Conservation (phyloP, 30 jellyfish, hydroid and myxozoan genomes). For the Mastigias papua region DNA sequence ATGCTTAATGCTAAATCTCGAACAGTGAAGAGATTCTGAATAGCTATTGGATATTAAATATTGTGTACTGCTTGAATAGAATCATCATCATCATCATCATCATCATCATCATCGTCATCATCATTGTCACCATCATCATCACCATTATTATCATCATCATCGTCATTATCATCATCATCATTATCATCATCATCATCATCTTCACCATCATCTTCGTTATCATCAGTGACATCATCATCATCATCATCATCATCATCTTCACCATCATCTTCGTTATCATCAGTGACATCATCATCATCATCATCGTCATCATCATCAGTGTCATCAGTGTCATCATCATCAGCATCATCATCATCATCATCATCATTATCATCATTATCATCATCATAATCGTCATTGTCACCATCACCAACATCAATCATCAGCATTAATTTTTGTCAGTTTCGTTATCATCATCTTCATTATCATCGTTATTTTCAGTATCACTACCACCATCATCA, state of each 20-base stretch:
- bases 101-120: neutral
- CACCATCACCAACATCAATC: slow-evolving; percentile 14
- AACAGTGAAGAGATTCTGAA: too few relatives aligned
- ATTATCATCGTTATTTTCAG: too few relatives aligned
- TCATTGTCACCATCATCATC: neutral
- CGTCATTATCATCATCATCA: neutral
- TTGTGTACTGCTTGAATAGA: too few relatives aligned
- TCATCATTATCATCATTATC: neutral
- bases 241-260: neutral
- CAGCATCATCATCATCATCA: neutral
- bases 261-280: neutral
- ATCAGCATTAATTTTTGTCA: too few relatives aligned
- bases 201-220: neutral
- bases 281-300: neutral
- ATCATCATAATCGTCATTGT: neutral
- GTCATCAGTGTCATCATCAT: neutral
- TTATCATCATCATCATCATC: neutral
- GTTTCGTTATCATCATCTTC: slow-evolving; percentile 14
- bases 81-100: neutral
- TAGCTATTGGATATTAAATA: too few relatives aligned
- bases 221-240: neutral
- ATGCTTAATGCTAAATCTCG: too few relatives aligned
- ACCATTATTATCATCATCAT: neutral
- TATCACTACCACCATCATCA: neutral
- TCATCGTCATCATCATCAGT: neutral